A percentile compares a stretch with the other conserved stretches of the same genome.
phyloP scores from a whole-genome alignment of 2,888 invertebrate genomes.

The Leuctra nigra region DNA sequence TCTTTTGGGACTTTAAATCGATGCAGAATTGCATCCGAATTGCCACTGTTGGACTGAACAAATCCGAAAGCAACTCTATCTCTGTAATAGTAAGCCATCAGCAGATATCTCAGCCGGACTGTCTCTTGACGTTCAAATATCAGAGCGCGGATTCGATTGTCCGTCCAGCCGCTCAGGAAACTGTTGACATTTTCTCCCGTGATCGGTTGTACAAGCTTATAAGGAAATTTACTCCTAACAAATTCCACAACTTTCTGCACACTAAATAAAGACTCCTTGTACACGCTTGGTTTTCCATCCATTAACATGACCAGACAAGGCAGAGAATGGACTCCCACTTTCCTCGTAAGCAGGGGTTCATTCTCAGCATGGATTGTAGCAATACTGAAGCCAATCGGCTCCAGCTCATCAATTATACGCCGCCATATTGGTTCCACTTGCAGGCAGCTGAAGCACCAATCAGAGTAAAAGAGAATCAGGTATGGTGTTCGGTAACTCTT shows the following conservation, averaged over 20 bases:
- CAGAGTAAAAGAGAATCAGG: conserved; percentile 84
- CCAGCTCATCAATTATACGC: conserved; percentile 76
- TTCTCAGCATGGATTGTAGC: conserved; percentile 80
- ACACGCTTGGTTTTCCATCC: conserved; percentile 78
- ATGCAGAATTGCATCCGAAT: conserved; percentile 54
- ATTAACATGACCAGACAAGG: conserved; percentile 76
- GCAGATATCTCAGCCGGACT: conserved; percentile 76
- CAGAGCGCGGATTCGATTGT: conserved; percentile 85
- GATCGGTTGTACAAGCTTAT: conserved; percentile 56
- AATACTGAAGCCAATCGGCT: conserved; percentile 74
- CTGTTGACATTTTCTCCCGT: conserved; percentile 63
- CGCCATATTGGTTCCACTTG: conserved; percentile 83
- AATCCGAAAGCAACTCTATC: conserved; percentile 82
- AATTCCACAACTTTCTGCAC: conserved; percentile 73
- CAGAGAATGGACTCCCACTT: conserved; percentile 71
- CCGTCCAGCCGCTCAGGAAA: conserved; percentile 83
- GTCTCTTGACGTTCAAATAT: conserved; percentile 74
- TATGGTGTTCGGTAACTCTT: conserved; percentile 78
- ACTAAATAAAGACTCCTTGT: conserved; percentile 73
- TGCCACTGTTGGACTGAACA: conserved; percentile 54
- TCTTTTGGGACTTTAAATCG: conserved; percentile 67
- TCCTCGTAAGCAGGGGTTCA: conserved; percentile 67
- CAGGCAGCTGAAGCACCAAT: conserved; percentile 91
- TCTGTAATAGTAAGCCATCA: conserved; percentile 81
- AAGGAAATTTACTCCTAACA: conserved; percentile 79